Evolutionary conservation across 2,113 vertebrate genomes (phyloP).

Genomic region (Chascanopsetta lugubris): DNA sequence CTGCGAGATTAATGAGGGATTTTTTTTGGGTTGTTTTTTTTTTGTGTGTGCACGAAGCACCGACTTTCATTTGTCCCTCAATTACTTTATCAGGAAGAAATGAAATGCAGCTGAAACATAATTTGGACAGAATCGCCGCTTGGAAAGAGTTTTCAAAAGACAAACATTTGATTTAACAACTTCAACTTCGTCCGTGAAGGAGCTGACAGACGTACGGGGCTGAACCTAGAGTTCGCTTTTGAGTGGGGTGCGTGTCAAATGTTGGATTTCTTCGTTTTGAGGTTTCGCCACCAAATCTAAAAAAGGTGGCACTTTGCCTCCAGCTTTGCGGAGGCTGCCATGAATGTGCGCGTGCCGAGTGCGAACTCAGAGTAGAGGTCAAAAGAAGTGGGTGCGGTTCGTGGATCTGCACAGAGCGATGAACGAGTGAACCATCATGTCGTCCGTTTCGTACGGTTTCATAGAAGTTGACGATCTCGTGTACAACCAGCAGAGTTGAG

Average conservation of each 20-base stretch:
- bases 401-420: too few species aligned
- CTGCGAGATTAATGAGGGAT: slow-evolving; percentile 64
- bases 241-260: slow-evolving; percentile 42
- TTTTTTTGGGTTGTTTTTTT: too few species aligned
- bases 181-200: slow-evolving; percentile 30
- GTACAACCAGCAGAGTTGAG: too few species aligned
- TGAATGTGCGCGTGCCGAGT: slow-evolving; percentile 44
- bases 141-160: slow-evolving; percentile 42
- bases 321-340: slow-evolving; percentile 48
- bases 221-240: slow-evolving; percentile 40
- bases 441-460: too few species aligned
- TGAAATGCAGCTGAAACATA: slow-evolving; percentile 48
- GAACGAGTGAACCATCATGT: too few species aligned
- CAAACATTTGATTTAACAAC: slow-evolving; percentile 39
- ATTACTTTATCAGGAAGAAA: slow-evolving; percentile 61
- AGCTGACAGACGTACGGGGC: slow-evolving; percentile 35
- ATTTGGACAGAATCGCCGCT: slow-evolving; percentile 36
- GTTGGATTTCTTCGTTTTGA: slow-evolving; percentile 44
- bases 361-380: not conserved
- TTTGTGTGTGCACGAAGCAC: slow-evolving; percentile 53
- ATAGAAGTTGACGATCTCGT: too few species aligned
- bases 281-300: slow-evolving; percentile 43
- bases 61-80: slow-evolving; percentile 55
- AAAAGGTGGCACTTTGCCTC: slow-evolving; percentile 45
- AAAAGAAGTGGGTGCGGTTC: too few species aligned